Evolutionary conservation across 1,140 invertebrate genomes (phyloP), one percentile per base, ranked within the genome.

Genomic region (Pentalonia nigronervosa): DNA sequence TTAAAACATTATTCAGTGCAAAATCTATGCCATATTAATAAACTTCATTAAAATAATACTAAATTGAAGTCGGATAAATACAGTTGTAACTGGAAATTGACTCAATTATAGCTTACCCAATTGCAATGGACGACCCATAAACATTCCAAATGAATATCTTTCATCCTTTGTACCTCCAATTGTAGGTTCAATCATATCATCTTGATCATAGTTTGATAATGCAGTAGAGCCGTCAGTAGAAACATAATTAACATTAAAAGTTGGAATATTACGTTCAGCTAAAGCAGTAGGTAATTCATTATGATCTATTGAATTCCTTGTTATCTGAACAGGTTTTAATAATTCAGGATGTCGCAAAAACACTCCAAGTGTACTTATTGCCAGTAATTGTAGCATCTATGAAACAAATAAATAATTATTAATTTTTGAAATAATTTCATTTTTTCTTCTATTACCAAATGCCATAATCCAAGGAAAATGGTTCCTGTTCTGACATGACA

Each of bases 401-500:
- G 95, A 95, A 94, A 93, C 93, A 94, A 91, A 88, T 8, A 41
- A 45, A 60, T 30, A 67, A 67, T 30, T 47, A 50, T 21, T 53
- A 11, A 47, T 90, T 90, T 53, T 36, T 36, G 3, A 34, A 21
- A 23, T 88, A 9, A 87, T 50, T 50, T 36, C 4, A 48, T 48
- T 41, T 56, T 7, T 89, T 36, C 34, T 50, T 93, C 93, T 95
- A 96, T 96, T 96, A 98, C 97, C 96, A 98, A 96, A 95, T 98
- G 97, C 96, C 97, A 97, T 94, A 97, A 95, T 94, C 97, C 98
- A 93, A 98, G 96, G 93, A 97, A 95, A 90, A 98, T 96, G 23
- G 97, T 98, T 45, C 97, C 97, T 60, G 97, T 98, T 94, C 97
- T 96, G 30, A 98, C 98, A 96, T 98, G 98, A 91, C 97, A 96